Evolutionary conservation across 2,113 vertebrate genomes (phyloP).

Genomic region (Pandion haliaetus): DNA sequence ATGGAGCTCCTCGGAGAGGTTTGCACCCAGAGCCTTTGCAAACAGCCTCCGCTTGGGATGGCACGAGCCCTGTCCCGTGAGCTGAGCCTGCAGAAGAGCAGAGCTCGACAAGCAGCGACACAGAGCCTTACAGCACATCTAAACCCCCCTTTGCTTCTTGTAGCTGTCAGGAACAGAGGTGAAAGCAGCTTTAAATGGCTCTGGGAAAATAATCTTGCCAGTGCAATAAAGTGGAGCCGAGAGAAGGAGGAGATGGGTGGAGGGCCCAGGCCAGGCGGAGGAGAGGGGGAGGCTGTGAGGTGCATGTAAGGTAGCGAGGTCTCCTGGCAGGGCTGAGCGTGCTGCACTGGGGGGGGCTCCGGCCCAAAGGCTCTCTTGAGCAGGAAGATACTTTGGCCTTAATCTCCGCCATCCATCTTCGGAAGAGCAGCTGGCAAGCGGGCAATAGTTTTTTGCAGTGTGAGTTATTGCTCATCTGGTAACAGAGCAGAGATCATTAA

Average conservation of each 20-base stretch:
- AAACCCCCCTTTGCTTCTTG: not conserved
- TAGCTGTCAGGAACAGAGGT: not conserved
- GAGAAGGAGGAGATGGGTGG: not conserved
- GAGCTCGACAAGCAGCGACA: not conserved
- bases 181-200: not conserved
- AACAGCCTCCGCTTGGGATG: not conserved
- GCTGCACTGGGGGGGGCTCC: not conserved
- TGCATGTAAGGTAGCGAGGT: not conserved
- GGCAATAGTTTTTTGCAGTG: slow-evolving; percentile 32
- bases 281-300: not conserved
- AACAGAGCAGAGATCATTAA: slow-evolving; percentile 5
- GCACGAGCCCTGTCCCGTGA: rapidly evolving
- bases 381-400: slow-evolving; percentile 21
- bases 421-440: slow-evolving; percentile 59
- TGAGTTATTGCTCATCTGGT: slow-evolving; percentile 65
- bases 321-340: not conserved
- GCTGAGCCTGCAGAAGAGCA: not conserved
- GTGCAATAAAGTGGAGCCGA: not conserved
- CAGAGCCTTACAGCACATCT: not conserved
- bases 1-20: not conserved
- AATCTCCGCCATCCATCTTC: slow-evolving; percentile 53
- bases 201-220: not conserved
- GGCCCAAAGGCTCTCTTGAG: slow-evolving; percentile 11
- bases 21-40: not conserved
- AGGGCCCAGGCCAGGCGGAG: not conserved